These are phyloP conservation scores for Pituophis catenifer DNA, from an alignment of 2,113 vertebrate species.

Conservation along the genomic window DNA sequence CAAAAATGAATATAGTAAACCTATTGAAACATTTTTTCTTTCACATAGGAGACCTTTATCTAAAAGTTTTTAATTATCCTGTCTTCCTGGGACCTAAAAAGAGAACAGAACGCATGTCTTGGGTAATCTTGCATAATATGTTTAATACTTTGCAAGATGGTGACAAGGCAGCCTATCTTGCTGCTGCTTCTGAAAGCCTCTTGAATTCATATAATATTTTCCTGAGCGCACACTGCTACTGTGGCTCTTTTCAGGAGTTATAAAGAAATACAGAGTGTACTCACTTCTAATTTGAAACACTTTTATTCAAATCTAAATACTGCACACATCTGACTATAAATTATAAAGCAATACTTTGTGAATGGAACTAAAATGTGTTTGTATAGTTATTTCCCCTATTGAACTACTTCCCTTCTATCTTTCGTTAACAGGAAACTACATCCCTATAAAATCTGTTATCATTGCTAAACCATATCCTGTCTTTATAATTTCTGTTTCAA, in stretches of 20 bases:
- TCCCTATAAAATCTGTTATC: not conserved
- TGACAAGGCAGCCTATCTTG: not conserved
- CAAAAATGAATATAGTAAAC: not conserved
- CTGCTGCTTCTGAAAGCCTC: not conserved
- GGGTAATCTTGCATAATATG: not conserved
- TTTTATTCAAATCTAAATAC: not conserved
- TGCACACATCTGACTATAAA: not conserved
- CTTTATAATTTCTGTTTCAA: not conserved
- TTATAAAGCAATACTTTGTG: not conserved
- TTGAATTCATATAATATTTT: not conserved
- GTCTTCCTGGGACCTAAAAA: not conserved
- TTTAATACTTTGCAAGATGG: not conserved
- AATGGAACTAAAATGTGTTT: not conserved
- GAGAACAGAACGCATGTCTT: not conserved
- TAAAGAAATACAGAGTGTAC: not conserved
- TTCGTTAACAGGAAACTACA: not conserved
- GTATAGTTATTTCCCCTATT: not conserved
- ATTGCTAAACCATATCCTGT: not conserved
- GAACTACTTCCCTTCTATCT: not conserved
- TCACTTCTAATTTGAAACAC: not conserved
- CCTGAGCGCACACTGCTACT: not conserved
- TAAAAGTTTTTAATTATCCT: not conserved
- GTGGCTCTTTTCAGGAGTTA: not conserved
- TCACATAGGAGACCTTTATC: not conserved
- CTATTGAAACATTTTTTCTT: not conserved